Evolutionary conservation across 2,888 invertebrate species (phyloP).

Genomic region (Heliconius aoede): DNA sequence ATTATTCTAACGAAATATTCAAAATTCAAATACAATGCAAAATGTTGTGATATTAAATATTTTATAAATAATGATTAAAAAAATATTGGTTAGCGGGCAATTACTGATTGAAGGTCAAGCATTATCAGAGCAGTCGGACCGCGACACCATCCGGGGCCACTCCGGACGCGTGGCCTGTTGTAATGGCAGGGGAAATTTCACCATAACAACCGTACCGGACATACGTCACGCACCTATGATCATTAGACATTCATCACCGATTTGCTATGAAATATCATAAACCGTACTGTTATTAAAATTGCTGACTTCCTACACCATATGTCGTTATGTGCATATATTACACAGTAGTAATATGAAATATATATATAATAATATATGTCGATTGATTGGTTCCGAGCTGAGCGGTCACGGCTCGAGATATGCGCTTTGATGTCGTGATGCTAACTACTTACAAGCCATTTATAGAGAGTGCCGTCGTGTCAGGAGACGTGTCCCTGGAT

Average conservation of each 20-base stretch:
- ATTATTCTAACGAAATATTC: neutral
- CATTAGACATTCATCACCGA: slow-evolving; percentile 65
- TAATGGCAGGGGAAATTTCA: slow-evolving; percentile 81
- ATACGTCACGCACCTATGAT: slow-evolving; percentile 75
- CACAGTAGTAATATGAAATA: neutral
- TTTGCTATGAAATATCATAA: slow-evolving; percentile 39
- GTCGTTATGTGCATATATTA: neutral
- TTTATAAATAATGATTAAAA: neutral
- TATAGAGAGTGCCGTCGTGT: slow-evolving; percentile 81
- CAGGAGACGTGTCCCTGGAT: slow-evolving; percentile 74
- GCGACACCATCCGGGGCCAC: slow-evolving; percentile 76
- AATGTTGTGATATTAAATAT: neutral
- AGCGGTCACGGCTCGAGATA: slow-evolving; percentile 44
- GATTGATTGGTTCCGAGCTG: slow-evolving; percentile 11
- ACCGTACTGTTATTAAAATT: slow-evolving; percentile 28
- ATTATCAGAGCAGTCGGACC: slow-evolving; percentile 70
- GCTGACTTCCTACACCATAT: slow-evolving; percentile 22
- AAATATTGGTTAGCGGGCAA: slow-evolving; percentile 44
- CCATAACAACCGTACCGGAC: slow-evolving; percentile 68
- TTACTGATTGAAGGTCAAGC: slow-evolving; percentile 58
- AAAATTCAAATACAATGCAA: neutral
- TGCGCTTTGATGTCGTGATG: slow-evolving; percentile 51
- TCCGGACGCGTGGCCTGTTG: slow-evolving; percentile 75
- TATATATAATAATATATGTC: neutral
- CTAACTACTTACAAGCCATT: slow-evolving; percentile 74